Conservation (phyloP, 2,113 vertebrate species). For the Sylvilagus bachmani region DNA sequence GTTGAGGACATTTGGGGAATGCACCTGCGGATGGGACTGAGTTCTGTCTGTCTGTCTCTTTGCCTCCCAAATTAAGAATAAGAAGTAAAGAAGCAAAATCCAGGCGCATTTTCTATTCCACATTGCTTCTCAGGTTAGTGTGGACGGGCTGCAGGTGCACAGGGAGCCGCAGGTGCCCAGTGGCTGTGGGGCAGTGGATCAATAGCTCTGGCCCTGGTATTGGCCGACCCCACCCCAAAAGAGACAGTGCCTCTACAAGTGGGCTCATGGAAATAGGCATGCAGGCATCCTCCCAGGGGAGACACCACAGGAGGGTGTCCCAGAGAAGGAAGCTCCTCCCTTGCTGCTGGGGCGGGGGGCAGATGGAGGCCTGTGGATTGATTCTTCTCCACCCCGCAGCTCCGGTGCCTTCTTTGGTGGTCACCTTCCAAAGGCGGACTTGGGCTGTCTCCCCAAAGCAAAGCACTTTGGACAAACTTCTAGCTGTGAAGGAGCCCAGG, state of each 20-base stretch:
- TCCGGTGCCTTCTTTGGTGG: not conserved
- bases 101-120: not conserved
- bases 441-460: not conserved
- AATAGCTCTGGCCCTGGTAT: not conserved
- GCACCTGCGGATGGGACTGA: too few relatives aligned
- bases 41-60: too few relatives aligned
- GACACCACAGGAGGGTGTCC: too few relatives aligned
- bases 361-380: not conserved
- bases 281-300: not conserved
- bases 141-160: rapidly evolving
- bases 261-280: not conserved
- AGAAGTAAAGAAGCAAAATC: not conserved
- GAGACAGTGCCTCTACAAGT: not conserved
- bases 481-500: constrained; percentile 43
- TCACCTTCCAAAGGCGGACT: not conserved
- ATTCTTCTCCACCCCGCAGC: not conserved
- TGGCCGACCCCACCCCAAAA: not conserved
- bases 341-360: too few relatives aligned
- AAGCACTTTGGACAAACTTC: not conserved
- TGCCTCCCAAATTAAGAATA: too few relatives aligned
- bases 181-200: not conserved
- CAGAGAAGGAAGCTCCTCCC: not conserved
- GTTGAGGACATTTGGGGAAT: too few relatives aligned
- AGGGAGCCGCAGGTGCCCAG: not conserved
- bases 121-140: rapidly evolving